These are phyloP conservation scores for Myotis daubentonii DNA, from an alignment of 2,797 vertebrate species.

Conservation along the genomic window DNA sequence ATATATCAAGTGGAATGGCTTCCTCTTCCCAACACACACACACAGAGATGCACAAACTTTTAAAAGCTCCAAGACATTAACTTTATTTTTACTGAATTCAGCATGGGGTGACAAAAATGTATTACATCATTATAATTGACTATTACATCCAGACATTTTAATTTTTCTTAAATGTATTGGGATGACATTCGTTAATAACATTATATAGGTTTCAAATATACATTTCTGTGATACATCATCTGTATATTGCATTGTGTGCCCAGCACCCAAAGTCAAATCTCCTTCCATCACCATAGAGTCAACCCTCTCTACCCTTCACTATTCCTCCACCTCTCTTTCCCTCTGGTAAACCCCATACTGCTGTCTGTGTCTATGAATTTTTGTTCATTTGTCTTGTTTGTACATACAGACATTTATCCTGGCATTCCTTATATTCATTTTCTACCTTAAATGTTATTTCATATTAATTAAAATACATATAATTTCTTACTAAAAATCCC, in stretches of 20 bases:
- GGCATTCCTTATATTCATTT: not conserved
- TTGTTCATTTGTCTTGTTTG: not conserved
- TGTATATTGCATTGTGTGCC: not conserved
- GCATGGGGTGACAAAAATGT: constrained; percentile 27
- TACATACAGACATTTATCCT: not conserved
- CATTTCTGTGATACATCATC: not conserved
- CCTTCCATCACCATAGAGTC: not conserved
- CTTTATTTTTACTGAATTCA: constrained; percentile 74
- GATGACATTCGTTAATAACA: not conserved
- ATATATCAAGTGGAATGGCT: not conserved
- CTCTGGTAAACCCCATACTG: not conserved
- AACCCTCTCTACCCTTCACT: not conserved
- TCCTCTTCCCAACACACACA: constrained; percentile 23
- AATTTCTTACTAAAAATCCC: constrained; percentile 26
- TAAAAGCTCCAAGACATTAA: constrained; percentile 13
- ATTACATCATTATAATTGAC: not conserved
- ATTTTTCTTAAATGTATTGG: not conserved
- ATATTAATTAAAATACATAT: constrained; percentile 48
- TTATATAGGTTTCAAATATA: not conserved
- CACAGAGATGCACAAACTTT: not conserved
- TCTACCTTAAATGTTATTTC: not conserved
- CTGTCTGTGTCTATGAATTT: not conserved
- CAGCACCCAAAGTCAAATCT: not conserved
- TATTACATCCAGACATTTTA: not conserved
- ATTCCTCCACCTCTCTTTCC: not conserved